A percentile compares a stretch with the other conserved stretches of the same genome.
Conservation (phyloP, 2,888 invertebrate species). For the Sinotaia quadrata region DNA sequence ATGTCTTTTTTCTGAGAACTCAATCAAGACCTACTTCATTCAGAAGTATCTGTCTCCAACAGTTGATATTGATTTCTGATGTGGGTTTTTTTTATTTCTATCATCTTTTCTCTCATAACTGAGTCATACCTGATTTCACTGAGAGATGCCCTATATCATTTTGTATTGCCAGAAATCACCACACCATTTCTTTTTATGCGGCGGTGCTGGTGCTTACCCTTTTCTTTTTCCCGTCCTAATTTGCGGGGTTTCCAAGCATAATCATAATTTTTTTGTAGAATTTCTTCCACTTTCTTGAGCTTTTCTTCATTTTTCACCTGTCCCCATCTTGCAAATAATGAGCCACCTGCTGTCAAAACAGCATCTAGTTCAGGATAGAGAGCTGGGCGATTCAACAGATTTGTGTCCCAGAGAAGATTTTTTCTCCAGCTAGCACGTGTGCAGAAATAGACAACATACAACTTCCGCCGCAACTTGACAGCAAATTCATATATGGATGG, state of each 20-base stretch:
- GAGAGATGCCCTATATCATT: background rate
- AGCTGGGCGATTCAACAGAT: conserved; percentile 30
- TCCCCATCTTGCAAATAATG: conserved; percentile 42
- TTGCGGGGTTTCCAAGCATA: conserved; percentile 45
- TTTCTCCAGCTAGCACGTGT: conserved; percentile 19
- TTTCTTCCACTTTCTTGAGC: conserved; percentile 27
- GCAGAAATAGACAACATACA: conserved; percentile 43
- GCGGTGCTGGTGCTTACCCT: conserved; percentile 4
- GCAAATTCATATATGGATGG: conserved; percentile 46
- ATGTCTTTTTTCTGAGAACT: too few species aligned
- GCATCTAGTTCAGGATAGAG: conserved; percentile 38
- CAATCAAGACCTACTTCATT: too few species aligned
- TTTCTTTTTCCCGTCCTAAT: background rate
- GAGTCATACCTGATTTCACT: too few species aligned
- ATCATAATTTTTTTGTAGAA: conserved; percentile 42
- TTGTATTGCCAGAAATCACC: conserved; percentile 20
- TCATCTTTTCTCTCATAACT: too few species aligned
- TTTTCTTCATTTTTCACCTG: conserved; percentile 19
- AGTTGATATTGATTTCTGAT: too few species aligned
- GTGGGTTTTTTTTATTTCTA: too few species aligned
- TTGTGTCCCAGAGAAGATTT: conserved; percentile 36
- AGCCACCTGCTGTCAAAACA: conserved; percentile 37
- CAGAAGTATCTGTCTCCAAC: too few species aligned
- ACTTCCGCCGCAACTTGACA: conserved; percentile 36
- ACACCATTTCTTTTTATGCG: conserved; percentile 20